These are phyloP conservation scores for Leptinotarsa haldemani DNA, from an alignment of 2,888 invertebrate genomes.

Conservation along the genomic window DNA sequence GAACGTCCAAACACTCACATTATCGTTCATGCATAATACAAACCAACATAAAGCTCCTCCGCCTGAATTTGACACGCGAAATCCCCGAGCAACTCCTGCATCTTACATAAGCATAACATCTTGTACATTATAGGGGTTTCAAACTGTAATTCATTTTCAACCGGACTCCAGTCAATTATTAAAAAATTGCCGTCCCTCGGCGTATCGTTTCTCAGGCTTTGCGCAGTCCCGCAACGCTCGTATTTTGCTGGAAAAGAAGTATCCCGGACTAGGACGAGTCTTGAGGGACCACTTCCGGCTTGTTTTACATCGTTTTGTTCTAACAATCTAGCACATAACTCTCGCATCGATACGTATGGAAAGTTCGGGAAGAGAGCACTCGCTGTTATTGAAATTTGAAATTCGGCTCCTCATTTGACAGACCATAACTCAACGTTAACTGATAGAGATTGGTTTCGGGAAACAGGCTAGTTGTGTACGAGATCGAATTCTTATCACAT, in stretches of 20 bases:
- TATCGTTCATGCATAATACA: conserved; percentile 53
- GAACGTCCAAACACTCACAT: background rate
- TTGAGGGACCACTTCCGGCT: conserved; percentile 65
- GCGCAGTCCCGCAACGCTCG: conserved; percentile 65
- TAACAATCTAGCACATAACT: conserved; percentile 67
- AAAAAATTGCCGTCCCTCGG: conserved; percentile 68
- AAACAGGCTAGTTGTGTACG: background rate
- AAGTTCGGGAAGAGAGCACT: conserved; percentile 54
- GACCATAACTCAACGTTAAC: conserved; percentile 62
- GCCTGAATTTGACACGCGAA: conserved; percentile 60
- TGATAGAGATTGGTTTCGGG: conserved; percentile 45
- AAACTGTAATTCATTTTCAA: conserved; percentile 68
- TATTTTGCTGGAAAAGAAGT: conserved; percentile 64
- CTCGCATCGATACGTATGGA: conserved; percentile 58
- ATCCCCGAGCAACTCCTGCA: conserved; percentile 56
- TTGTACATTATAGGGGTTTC: conserved; percentile 55
- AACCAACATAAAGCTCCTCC: conserved; percentile 55
- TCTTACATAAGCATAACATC: conserved; percentile 62
- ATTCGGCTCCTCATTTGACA: conserved; percentile 64
- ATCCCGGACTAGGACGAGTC: conserved; percentile 58
- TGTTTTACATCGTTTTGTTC: conserved; percentile 69
- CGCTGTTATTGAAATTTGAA: conserved; percentile 66
- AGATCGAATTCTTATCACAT: background rate
- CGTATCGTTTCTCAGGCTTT: conserved; percentile 65
- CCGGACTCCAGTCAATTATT: conserved; percentile 70